Evolutionary conservation across 2,888 invertebrate genomes (phyloP), one percentile per base, ranked within the genome.

Genomic region (Ophion obscuratus): DNA sequence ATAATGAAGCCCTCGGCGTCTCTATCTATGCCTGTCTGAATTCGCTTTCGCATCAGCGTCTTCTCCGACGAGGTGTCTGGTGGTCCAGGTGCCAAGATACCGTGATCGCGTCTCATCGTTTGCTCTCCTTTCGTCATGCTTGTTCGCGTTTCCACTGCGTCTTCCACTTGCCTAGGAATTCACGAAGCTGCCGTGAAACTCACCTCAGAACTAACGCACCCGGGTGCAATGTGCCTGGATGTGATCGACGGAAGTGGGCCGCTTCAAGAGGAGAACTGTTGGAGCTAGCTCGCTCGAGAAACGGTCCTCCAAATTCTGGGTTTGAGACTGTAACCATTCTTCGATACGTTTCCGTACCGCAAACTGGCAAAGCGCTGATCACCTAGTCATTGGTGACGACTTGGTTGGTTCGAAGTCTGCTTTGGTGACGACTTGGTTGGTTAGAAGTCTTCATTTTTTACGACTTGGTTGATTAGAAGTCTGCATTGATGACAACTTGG

Each of bases 1-100:
- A 93, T 93, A 93, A 93, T 93, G 92, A 93, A 93, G 92, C 91
- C 89, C 91, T 90, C 88, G 82, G 84, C 86, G 88, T 90, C 88
- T 89, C 70, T 84, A 24, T 89, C 90, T 89, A 90, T 90, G 90
- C 90, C 89, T 91, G 89, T 92, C 91, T 91, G 91, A 89, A 89
- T 91, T 89, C 44, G 36, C 84, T 82, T 81, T 74, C 77, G 79
- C 77, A 79, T 86, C 79, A 84, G 78, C 83, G 78, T 86, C 81
- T 70, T 81, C 82, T 62, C 62, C 57, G 74, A 62, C 53, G 31
- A 53, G 53, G 70, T 66, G 77, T 70, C 79, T 81, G 57, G 59
- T 59, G 68, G 44, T 67, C 71, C 61, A 70, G 47, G 57, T 27
- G 20, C 2, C 40, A 31, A 47, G 61, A 62, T 66, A 77, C 70